Evolutionary conservation across 1,140 invertebrate genomes (phyloP).

Genomic region (Melanaphis sacchari): DNA sequence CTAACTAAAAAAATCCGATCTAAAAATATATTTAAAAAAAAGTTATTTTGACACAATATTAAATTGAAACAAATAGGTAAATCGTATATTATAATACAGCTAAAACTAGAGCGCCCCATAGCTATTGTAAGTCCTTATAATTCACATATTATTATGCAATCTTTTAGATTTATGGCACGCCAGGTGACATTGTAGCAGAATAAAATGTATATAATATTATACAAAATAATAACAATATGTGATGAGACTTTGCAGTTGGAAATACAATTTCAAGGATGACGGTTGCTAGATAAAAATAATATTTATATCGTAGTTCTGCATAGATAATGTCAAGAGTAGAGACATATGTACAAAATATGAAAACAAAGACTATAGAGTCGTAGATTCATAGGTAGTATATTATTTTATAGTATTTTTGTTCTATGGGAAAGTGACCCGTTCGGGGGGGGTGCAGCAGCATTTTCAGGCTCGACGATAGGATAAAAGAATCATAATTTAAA

Average conservation of each 20-base stretch:
- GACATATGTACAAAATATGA: background rate
- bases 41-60: too few relatives aligned
- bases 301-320: background rate
- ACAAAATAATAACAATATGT: background rate
- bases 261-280: background rate
- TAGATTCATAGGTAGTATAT: background rate
- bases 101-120: background rate
- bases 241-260: background rate
- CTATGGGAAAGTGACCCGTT: background rate
- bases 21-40: too few relatives aligned
- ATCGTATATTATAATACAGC: background rate
- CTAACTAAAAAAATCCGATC: too few relatives aligned
- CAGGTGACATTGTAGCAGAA: background rate
- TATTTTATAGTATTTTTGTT: background rate
- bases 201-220: background rate
- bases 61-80: background rate
- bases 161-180: background rate
- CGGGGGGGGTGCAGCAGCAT: background rate
- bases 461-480: background rate
- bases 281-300: background rate
- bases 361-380: background rate
- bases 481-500: background rate
- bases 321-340: background rate
- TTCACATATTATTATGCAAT: background rate
- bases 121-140: background rate